phyloP scores from a whole-genome alignment of 2,888 invertebrate genomes.

The Drosophila nigricruria region DNA sequence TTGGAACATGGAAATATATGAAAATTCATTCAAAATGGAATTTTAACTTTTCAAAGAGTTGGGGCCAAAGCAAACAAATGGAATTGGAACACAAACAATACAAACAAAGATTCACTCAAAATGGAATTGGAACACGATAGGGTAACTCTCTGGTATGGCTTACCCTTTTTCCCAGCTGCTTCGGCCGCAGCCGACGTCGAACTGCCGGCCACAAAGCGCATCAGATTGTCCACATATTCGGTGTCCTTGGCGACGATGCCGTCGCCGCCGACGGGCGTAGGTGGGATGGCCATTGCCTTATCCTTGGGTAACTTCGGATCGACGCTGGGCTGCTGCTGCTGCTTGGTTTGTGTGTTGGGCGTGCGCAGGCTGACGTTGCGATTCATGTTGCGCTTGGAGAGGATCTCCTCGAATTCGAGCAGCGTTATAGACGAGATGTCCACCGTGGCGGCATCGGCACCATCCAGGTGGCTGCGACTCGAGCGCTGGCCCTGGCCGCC shows the following conservation, averaged over 20 bases:
- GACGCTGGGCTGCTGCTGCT: constrained; percentile 47
- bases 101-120: neutral
- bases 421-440: constrained; percentile 85
- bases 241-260: constrained; percentile 69
- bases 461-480: constrained; percentile 59
- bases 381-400: constrained; percentile 82
- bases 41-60: neutral
- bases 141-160: neutral
- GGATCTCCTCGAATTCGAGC: constrained; percentile 84
- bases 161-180: neutral
- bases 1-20: neutral
- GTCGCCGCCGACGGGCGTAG: neutral
- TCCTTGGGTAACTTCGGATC: neutral
- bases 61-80: neutral
- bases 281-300: neutral
- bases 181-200: constrained; percentile 5
- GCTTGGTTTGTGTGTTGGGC: constrained; percentile 67
- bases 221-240: constrained; percentile 78
- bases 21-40: neutral
- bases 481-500: neutral
- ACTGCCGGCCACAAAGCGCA: constrained; percentile 75
- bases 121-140: neutral
- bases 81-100: neutral
- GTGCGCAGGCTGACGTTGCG: constrained; percentile 81
- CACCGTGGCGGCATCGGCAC: constrained; percentile 82